Base-by-base conservation (phyloP, 23 tunicate species). In the Oikopleura vanhoeffeni region DNA sequence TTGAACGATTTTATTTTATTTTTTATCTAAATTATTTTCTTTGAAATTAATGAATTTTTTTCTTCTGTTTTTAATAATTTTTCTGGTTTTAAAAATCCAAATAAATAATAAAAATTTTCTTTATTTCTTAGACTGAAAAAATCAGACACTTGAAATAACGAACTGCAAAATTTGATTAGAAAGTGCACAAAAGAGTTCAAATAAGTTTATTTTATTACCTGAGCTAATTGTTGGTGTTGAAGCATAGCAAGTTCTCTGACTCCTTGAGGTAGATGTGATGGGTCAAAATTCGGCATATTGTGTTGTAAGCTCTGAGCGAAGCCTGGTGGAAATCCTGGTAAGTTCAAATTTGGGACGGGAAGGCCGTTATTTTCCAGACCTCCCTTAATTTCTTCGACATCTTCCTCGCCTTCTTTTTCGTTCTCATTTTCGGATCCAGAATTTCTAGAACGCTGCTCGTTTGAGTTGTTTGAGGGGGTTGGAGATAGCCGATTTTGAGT, bases 141-240 rank as follows among this genome's bases (percentile, higher is more conserved):
- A n/a, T n/a, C n/a, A n/a, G n/a, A n/a, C n/a, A n/a, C n/a, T n/a
- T n/a, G n/a, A n/a, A n/a, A n/a, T n/a, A n/a, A n/a, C n/a, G n/a
- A n/a, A n/a, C n/a, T n/a, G n/a, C n/a, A n/a, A n/a, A n/a, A n/a
- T n/a, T n/a, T n/a, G n/a, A n/a, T 49, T 24, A 24, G 64, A 49
- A 49, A 49, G 64, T 49, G 13, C 64, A 49, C 13, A 49, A 24
- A 71, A 71, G 38, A 71, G 32, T 71, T 2, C 34, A 13, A 13
- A 18, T 3, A 13, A 30, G 79, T 30, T 71, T 33, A n/a, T n/a
- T n/a, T n/a, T n/a, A 33, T 71, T 30, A 71, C 79, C 64, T 85
- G 90, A 24, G 90, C 90, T 39, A 83, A 40, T 76, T 92, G 92
- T 58, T 88, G 90, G 41, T 90, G 95, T 79, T 91, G 97, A n/a